Evolutionary conservation across 2,797 vertebrate genomes (phyloP), one percentile per base, ranked within the genome.

Genomic region (Sebastes steindachneri): DNA sequence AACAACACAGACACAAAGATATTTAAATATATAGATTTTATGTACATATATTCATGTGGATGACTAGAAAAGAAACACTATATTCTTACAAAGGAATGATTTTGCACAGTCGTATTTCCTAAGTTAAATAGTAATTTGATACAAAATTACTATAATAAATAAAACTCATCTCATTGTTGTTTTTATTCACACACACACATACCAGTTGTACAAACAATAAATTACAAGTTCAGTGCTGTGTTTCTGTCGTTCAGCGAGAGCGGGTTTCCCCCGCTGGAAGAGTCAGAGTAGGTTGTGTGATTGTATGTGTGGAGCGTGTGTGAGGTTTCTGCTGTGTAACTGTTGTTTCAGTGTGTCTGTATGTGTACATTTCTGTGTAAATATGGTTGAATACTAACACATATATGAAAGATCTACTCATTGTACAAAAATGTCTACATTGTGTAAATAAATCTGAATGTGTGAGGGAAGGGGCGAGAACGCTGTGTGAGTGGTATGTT

Each of bases 191-290:
- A 97, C 94, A 97, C 97, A 97, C 97, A 99, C 97, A 97, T 96
- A 97, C 91, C 88, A 97, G 96, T 98, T 97, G 95, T 97, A 98
- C 97, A 97, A 97, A 99, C 95, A 99, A 98, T 99, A 99, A 99
- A 98, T 99, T 98, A 98, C 97, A 97, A 96, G 96, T 97, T 99
- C 98, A 99, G 98, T 99, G 98, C 97, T 97, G 95, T 94, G 95
- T 96, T 96, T 94, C 92, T 91, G 94, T 95, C 86, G 63, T 93
- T 94, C 89, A 86, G 80, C 71, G 35, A 86, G 83, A 85, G 53
- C 73, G 73, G 79, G 88, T 91, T 87, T 86, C 84, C 74, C 74
- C 82, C 80, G 75, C 69, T 51, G 83, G 82, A 91, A 63, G 84
- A 84, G 86, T 89, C 86, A 69, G 83, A 86, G 80, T 60, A 41